phyloP scores from a whole-genome alignment of 2,888 invertebrate genomes.

The Sabatieria punctata region DNA sequence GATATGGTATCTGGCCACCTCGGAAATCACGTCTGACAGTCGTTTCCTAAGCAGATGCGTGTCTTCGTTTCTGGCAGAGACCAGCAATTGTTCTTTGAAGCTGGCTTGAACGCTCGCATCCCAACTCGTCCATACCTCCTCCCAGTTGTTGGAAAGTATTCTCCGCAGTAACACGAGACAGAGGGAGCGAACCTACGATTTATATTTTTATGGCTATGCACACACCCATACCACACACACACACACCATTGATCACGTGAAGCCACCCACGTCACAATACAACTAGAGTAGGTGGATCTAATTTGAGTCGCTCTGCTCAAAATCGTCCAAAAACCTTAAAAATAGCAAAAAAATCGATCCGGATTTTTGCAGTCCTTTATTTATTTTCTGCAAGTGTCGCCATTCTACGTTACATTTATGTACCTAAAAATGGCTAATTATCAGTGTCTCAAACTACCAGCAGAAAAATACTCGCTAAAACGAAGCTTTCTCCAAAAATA shows the following conservation, averaged over 20 bases:
- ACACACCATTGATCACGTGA: not conserved
- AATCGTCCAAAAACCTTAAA: no score
- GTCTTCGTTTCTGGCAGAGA: slow-evolving; percentile 55
- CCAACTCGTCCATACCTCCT: slow-evolving; percentile 67
- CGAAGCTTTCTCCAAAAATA: no score
- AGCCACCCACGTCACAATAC: not conserved
- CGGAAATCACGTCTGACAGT: slow-evolving; percentile 87
- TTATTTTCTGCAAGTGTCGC: no score
- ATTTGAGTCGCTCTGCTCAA: not conserved
- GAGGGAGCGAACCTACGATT: slow-evolving; percentile 53
- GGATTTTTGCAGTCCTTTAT: no score
- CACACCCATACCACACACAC: no score
- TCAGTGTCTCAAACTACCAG: no score
- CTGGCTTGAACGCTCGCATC: slow-evolving; percentile 27
- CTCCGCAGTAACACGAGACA: slow-evolving; percentile 84
- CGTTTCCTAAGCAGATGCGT: slow-evolving; percentile 60
- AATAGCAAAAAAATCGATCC: no score
- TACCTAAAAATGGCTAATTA: no score
- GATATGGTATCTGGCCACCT: slow-evolving; percentile 77
- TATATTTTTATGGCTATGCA: not conserved
- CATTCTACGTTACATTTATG: no score
- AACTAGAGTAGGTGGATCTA: not conserved
- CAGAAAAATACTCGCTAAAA: no score
- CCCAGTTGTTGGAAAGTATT: slow-evolving; percentile 63
- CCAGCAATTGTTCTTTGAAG: slow-evolving; percentile 16